Base-by-base conservation (phyloP, 2,888 invertebrate species). In the Tubulanus polymorphus region DNA sequence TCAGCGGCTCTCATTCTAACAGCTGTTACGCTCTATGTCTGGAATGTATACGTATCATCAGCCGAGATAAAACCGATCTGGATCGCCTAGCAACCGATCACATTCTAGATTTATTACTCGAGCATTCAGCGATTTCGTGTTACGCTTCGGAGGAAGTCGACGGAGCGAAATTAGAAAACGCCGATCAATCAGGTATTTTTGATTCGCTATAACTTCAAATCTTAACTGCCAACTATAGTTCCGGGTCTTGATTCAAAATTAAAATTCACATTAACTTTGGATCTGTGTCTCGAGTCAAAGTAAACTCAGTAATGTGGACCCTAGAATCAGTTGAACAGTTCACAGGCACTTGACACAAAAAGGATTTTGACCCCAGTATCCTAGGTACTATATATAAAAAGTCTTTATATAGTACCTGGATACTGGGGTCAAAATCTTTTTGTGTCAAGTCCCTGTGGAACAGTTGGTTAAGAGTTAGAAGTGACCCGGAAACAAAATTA, bases 31-130 rank as follows among this genome's bases (percentile, higher is more conserved):
- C 20, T 6, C 18, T 37, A 10, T 58, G 63, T 37, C 60, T 65
- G 47, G 63, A 64, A 49, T 53, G 56, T 1, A 30, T 65, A 26
- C 57, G 64, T 23, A 63, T 65, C n/a, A 23, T 65, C 25, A 62
- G 63, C 41, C 54, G 65, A 3, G 65, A 65, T 35, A 64, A 64
- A 51, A 25, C 51, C 6, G 62, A 57, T 18, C 49, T 64, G 27
- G 64, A 65, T 25, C 30, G 48, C 15, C 35, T 65, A 47, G 51
- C 59, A 20, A 59, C 37, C n/a, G 61, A 57, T 12, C 29, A 15
- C 12, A 41, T 49, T 10, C 32, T 65, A 25, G 46, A 49, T 12
- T 35, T 53, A 6, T 41, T 65, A 3, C 54, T 64, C 3, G 45
- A 48, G 18, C 63, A 62, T 47, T 56, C 64, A 3, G 63, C 60